Base-by-base conservation (phyloP, 2,113 vertebrate genomes). In the Hippoglossus stenolepis region DNA sequence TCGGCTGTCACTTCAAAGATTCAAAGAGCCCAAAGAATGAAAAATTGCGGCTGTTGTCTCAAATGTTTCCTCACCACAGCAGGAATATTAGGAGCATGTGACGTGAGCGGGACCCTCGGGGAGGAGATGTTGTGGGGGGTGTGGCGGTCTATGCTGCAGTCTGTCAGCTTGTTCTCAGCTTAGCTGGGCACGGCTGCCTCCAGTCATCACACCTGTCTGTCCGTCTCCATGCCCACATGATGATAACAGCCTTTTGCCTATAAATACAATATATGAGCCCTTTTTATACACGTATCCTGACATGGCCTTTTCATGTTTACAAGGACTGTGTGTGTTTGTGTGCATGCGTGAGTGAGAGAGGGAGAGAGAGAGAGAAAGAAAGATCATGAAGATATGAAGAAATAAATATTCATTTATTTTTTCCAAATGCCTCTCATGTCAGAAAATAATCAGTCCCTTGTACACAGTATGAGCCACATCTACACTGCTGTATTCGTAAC, bases 81-180 rank as follows among this genome's bases (percentile, higher is more conserved):
- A 23, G 5, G 13, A 64, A 24, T n/a, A 21, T 54, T 23, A 31
- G 31, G 58, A 70, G 35, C 58, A 31, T 57, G 67, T 49, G 35
- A 77, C 2, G 24, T 26, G 75, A 23, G n/a, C 12, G 13, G 23
- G 65, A 28, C 57, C 47, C 18, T 45, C 15, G 10, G 47, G 72
- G 53, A 15, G 40, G 51, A 3, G 43, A 67, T 38, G 49, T 54
- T 56, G 49, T 5, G 47, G 11, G 31, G 60, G 40, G 58, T 20
- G 40, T 2, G 60, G 14, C 14, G 28, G 49, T 26, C 43, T 45
- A 43, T 13, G 9, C 51, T n/a, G 51, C 20, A n/a, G 51, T 72
- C 75, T 75, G 61, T 82, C 79, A 65, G 75, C 70, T 53, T 72
- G 83, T 66, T 85, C 68, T 65, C 78, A 70, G 38, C 65, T 66